Conservation (phyloP, 2,888 invertebrate species). For the Onchidella celtica region DNA sequence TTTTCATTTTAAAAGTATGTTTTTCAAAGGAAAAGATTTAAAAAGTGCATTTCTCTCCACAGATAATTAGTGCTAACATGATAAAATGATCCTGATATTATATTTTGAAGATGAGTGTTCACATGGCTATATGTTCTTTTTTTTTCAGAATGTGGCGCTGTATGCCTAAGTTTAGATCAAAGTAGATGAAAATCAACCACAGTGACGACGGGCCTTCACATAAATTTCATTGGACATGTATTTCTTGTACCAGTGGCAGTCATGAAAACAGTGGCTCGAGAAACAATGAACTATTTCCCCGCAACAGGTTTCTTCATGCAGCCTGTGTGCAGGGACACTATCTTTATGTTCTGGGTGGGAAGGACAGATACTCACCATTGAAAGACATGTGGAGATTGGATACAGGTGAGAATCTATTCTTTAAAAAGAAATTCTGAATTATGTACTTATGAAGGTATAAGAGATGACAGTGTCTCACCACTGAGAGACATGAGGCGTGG, state of each 20-base stretch:
- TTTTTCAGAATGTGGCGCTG: too few relatives aligned
- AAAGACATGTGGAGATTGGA: constrained; percentile 90
- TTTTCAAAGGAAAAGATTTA: too few relatives aligned
- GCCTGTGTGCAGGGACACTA: constrained; percentile 87
- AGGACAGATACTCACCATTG: constrained; percentile 89
- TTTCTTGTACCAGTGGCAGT: not conserved
- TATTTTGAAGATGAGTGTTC: too few relatives aligned
- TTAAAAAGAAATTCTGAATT: not conserved
- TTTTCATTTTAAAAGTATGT: too few relatives aligned
- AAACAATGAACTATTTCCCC: constrained; percentile 12
- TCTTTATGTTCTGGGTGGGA: constrained; percentile 91
- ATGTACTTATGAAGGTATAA: too few relatives aligned
- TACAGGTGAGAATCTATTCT: constrained; percentile 65
- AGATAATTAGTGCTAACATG: too few relatives aligned
- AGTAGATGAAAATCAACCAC: constrained; percentile 38
- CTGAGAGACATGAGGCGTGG: too few relatives aligned
- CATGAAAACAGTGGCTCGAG: not conserved
- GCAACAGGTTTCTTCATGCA: constrained; percentile 85
- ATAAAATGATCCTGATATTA: too few relatives aligned
- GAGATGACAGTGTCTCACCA: too few relatives aligned
- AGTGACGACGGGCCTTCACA: constrained; percentile 15
- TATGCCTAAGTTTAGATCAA: too few relatives aligned
- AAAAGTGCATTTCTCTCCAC: too few relatives aligned
- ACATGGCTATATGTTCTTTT: too few relatives aligned
- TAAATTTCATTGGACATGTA: constrained; percentile 37